phyloP scores from a whole-genome alignment of 2,113 vertebrate species.

The Cavia porcellus region DNA sequence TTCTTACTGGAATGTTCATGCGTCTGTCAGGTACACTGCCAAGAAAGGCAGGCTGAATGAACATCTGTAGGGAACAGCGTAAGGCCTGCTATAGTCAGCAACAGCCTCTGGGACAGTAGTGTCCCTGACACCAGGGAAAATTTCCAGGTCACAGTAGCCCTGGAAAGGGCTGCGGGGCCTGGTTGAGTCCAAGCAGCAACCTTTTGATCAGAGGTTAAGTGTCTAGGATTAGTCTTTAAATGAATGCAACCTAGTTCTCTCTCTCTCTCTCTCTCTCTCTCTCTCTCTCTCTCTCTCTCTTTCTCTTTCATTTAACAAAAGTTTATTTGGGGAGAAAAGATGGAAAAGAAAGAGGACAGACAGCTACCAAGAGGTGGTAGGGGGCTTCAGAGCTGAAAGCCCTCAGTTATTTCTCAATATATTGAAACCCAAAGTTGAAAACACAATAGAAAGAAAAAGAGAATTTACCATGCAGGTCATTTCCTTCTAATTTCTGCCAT shows the following conservation, averaged over 20 bases:
- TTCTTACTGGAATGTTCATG: background rate
- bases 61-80: background rate
- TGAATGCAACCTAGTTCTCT: background rate
- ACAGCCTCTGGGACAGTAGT: background rate
- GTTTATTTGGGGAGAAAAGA: background rate
- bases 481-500: constrained; percentile 69
- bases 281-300: background rate
- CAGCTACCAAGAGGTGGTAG: background rate
- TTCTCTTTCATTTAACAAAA: background rate
- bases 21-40: no score
- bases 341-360: background rate
- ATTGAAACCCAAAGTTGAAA: background rate
- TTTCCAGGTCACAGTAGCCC: constrained; percentile 9
- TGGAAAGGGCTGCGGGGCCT: background rate
- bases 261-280: background rate
- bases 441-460: constrained; percentile 26
- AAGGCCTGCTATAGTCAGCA: background rate
- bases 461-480: constrained; percentile 78
- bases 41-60: background rate
- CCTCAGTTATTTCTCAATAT: background rate
- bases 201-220: background rate
- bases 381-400: background rate
- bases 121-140: background rate
- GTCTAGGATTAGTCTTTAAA: background rate
- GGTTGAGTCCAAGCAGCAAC: background rate